A percentile compares a stretch with the other conserved stretches of the same genome.
Conservation (phyloP, 2,113 vertebrate genomes). For the Oreochromis spilurus region DNA sequence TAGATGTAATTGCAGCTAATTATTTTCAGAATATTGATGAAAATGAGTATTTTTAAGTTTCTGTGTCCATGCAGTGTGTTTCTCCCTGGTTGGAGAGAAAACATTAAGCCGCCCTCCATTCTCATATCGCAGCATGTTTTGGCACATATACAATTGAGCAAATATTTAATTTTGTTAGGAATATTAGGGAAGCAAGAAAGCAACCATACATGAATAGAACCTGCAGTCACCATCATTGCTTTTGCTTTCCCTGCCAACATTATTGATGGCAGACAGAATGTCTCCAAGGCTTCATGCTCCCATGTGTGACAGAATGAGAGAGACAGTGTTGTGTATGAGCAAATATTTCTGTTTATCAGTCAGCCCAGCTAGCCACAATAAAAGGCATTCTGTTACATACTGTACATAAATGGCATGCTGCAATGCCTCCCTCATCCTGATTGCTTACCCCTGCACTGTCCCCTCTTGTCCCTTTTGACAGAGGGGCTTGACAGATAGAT, state of each 20-base stretch:
- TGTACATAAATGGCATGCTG: slow-evolving; percentile 29
- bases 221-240: slow-evolving; percentile 34
- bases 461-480: slow-evolving; percentile 64
- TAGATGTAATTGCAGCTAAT: slow-evolving; percentile 52
- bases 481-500: slow-evolving; percentile 63
- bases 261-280: slow-evolving; percentile 54
- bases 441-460: slow-evolving; percentile 44
- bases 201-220: slow-evolving; percentile 13
- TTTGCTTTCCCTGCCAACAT: slow-evolving; percentile 47
- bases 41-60: background rate
- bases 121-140: background rate
- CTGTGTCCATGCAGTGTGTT: background rate
- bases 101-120: background rate
- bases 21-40: slow-evolving; percentile 31
- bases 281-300: slow-evolving; percentile 45
- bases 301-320: slow-evolving; percentile 43
- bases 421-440: slow-evolving; percentile 23
- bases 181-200: background rate
- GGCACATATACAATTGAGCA: background rate
- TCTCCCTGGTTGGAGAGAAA: background rate
- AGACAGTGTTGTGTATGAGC: slow-evolving; percentile 7
- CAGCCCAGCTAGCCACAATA: slow-evolving; percentile 40
- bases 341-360: slow-evolving; percentile 57
- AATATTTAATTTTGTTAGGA: background rate
- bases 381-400: slow-evolving; percentile 39